These are phyloP conservation scores for Varanus salvator DNA, from an alignment of 2,113 vertebrate species.

Conservation along the genomic window DNA sequence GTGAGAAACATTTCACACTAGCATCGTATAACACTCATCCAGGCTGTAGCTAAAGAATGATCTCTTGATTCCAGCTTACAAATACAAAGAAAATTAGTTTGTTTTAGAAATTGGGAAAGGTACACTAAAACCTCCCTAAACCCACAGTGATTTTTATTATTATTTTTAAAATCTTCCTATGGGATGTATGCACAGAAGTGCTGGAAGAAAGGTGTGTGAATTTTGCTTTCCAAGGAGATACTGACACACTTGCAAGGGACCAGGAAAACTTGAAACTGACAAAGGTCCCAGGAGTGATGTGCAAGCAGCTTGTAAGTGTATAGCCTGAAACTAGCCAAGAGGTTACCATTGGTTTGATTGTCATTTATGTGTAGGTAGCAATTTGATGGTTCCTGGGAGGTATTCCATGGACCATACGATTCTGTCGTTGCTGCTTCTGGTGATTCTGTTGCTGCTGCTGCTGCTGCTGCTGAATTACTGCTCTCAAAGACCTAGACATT, in stretches of 20 bases:
- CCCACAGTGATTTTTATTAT: background rate
- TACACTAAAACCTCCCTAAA: background rate
- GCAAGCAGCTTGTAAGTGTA: background rate
- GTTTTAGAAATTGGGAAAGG: background rate
- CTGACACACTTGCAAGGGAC: background rate
- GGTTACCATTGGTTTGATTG: background rate
- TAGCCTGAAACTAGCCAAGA: background rate
- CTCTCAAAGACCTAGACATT: too few relatives aligned
- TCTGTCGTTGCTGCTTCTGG: too few relatives aligned
- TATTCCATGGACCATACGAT: too few relatives aligned
- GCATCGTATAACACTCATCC: background rate
- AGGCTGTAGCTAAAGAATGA: background rate
- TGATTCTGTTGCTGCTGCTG: too few relatives aligned
- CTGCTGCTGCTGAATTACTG: too few relatives aligned
- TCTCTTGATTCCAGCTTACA: background rate
- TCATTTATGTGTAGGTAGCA: background rate
- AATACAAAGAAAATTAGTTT: background rate
- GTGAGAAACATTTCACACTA: too few relatives aligned
- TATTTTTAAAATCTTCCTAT: background rate
- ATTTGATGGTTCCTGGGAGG: too few relatives aligned
- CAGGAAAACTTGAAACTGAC: background rate
- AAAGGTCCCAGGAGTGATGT: background rate
- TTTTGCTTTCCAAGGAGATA: background rate
- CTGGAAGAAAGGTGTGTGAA: background rate
- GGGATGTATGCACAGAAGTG: background rate